phyloP scores from a whole-genome alignment of 2,888 invertebrate genomes.

The Coenonympha arcania region DNA sequence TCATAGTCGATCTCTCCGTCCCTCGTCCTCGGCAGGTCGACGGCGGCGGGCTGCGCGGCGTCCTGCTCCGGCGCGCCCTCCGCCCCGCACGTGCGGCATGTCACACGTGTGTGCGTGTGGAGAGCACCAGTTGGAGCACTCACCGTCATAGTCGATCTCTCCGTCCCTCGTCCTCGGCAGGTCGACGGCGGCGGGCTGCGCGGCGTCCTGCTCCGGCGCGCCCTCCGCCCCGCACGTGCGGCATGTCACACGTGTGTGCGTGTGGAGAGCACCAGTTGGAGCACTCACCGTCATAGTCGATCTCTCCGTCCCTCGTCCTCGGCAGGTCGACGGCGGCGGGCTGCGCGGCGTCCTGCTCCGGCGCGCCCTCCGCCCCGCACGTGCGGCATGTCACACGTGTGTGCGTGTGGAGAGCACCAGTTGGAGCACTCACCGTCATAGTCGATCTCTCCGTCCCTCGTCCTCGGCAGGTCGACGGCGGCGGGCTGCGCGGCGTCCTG shows the following conservation, averaged over 20 bases:
- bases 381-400: no score
- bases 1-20: conserved; percentile 87
- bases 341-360: conserved; percentile 51
- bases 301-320: conserved; percentile 78
- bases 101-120: no score
- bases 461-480: conserved; percentile 69
- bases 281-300: conserved; percentile 89
- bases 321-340: conserved; percentile 68
- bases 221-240: conserved; percentile 56
- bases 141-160: conserved; percentile 86
- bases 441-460: conserved; percentile 82
- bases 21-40: conserved; percentile 73
- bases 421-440: conserved; percentile 82
- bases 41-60: conserved; percentile 51
- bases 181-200: conserved; percentile 59
- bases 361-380: conserved; percentile 53
- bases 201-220: conserved; percentile 51
- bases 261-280: no score
- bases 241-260: no score
- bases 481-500: conserved; percentile 52
- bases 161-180: conserved; percentile 78
- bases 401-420: no score
- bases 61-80: conserved; percentile 57
- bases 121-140: no score
- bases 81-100: no score